phyloP scores from a whole-genome alignment of 2,113 vertebrate genomes.

The Artemisiospiza belli region DNA sequence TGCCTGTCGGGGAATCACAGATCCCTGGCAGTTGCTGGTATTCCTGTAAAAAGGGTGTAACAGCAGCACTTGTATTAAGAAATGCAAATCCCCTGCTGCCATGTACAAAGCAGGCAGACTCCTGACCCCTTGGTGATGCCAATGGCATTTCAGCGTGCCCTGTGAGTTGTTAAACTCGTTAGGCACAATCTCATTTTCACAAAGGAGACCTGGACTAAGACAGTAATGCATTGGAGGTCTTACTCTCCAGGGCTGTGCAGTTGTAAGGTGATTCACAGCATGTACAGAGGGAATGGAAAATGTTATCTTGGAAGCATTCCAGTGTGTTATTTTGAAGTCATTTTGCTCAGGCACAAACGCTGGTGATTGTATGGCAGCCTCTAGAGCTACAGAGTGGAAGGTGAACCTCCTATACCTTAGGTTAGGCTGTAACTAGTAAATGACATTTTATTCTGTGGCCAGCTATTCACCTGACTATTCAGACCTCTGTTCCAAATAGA shows the following conservation, averaged over 20 bases:
- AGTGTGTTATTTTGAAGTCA: not conserved
- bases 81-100: not conserved
- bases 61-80: not conserved
- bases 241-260: not conserved
- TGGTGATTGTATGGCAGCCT: not conserved
- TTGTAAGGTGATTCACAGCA: not conserved
- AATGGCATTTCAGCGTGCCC: not conserved
- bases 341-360: not conserved
- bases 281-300: not conserved
- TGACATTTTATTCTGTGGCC: not conserved
- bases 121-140: not conserved
- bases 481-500: not conserved
- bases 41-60: not conserved
- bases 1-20: not conserved
- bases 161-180: fast-evolving
- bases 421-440: not conserved
- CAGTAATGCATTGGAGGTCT: not conserved
- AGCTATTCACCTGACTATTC: not conserved
- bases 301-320: not conserved
- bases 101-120: not conserved
- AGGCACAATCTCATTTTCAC: not conserved
- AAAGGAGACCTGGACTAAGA: not conserved
- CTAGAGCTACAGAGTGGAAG: not conserved
- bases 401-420: not conserved
- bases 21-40: not conserved